Conservation (phyloP, 2,888 invertebrate genomes). For the Anorthoa munda region DNA sequence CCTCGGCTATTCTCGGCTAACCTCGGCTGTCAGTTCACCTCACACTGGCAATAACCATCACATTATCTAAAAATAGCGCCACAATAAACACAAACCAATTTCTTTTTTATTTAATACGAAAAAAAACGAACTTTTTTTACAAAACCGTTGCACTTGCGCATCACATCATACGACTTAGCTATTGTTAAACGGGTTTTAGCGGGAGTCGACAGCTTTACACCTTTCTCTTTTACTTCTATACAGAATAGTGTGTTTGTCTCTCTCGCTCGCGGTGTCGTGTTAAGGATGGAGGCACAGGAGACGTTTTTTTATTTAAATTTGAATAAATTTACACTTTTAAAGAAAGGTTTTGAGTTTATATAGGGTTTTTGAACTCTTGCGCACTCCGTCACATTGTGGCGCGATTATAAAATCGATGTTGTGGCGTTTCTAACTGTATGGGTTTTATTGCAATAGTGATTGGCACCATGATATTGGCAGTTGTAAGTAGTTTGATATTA, state of each 20-base stretch:
- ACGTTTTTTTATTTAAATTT: conserved; percentile 86
- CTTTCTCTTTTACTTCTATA: conserved; percentile 25
- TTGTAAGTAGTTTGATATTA: conserved; percentile 31
- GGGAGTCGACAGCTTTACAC: conserved; percentile 44
- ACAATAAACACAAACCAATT: conserved; percentile 53
- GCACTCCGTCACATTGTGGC: conserved; percentile 64
- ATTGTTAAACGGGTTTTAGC: conserved; percentile 80
- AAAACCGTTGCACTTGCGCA: conserved; percentile 72
- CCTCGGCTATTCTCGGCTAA: conserved; percentile 25
- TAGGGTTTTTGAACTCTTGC: conserved; percentile 80
- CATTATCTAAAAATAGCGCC: conserved; percentile 59
- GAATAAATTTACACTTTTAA: conserved; percentile 90
- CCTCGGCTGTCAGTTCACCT: conserved; percentile 39
- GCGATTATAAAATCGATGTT: conserved; percentile 58
- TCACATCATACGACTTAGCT: conserved; percentile 76
- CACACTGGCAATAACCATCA: conserved; percentile 35
- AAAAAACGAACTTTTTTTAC: conserved; percentile 53
- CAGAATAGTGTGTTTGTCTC: conserved; percentile 17
- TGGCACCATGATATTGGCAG: conserved; percentile 14
- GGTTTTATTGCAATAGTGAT: conserved; percentile 37
- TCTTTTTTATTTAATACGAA: conserved; percentile 49
- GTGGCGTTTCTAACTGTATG: conserved; percentile 43
- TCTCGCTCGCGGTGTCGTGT: conserved; percentile 68
- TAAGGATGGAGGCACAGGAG: conserved; percentile 80
- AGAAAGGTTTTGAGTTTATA: conserved; percentile 78